These are phyloP conservation scores for Philereme transversata DNA, from an alignment of 2,888 invertebrate genomes.

Conservation along the genomic window DNA sequence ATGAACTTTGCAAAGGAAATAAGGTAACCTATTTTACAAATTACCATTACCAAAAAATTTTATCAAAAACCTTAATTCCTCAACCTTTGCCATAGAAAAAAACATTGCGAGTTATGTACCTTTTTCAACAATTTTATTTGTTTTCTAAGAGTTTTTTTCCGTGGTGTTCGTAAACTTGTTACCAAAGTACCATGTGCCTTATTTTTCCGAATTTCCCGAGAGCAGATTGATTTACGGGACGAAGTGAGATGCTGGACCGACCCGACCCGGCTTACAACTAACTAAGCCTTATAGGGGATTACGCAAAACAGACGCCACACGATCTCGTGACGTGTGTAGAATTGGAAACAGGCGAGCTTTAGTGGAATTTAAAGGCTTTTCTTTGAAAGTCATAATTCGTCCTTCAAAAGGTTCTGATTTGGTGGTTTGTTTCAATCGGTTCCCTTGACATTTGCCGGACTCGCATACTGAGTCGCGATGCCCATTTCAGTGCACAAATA, in stretches of 20 bases:
- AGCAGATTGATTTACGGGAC: constrained; percentile 78
- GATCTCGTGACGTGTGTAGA: constrained; percentile 67
- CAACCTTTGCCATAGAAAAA: too few species aligned
- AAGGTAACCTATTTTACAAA: too few species aligned
- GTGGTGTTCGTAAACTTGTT: constrained; percentile 33
- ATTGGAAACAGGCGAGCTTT: constrained; percentile 56
- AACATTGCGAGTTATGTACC: not conserved
- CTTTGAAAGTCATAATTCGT: constrained; percentile 20
- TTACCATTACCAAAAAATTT: too few species aligned
- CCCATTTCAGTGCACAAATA: not conserved
- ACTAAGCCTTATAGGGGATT: constrained; percentile 74
- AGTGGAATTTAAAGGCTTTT: constrained; percentile 25
- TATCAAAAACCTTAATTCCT: too few species aligned
- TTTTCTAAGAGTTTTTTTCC: constrained; percentile 3
- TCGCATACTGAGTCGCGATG: not conserved
- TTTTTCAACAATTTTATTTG: not conserved
- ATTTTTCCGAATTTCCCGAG: constrained; percentile 48
- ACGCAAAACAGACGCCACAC: constrained; percentile 72
- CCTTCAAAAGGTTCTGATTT: constrained; percentile 1
- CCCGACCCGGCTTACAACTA: constrained; percentile 69
- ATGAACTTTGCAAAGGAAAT: too few species aligned
- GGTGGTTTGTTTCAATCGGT: not conserved
- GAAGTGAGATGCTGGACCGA: constrained; percentile 66
- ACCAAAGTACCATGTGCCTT: constrained; percentile 31
- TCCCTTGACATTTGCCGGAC: not conserved